Base-by-base conservation (phyloP, 2,888 invertebrate genomes). In the Raillietiella orientalis region DNA sequence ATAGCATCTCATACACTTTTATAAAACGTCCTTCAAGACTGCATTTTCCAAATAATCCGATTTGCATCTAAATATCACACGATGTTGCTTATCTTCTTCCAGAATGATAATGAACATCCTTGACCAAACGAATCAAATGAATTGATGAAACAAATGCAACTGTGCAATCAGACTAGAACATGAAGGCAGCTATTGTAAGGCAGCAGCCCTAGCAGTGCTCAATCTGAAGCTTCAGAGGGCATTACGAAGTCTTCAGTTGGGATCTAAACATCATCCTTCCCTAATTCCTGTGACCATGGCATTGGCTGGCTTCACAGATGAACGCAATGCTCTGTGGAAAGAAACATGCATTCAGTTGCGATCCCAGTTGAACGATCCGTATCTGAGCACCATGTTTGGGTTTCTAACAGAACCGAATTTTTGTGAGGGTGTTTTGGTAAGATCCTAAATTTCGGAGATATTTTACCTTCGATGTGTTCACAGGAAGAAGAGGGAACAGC, bases 181-280 rank as follows among this genome's bases (percentile, higher is more conserved):
- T n/a, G 67, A 70, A 43, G 59, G 59, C 28, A 64, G 65, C 36
- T 60, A 63, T 48, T 60, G 67, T 28, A 59, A 79, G 42, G 82
- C 82, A 21, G 79, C 84, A 19, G 75, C 84, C 29, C 65, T 87
- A 29, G 71, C 77, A 24, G 66, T 77, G 27, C 87, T 84, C 49
- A 74, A 77, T 47, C 56, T 84, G 37, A 66, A 71, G 42, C 55
- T 87, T 34, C 59, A 66, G 29, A 50, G 60, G 37, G 82, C 84
- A 16, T 69, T 84, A 29, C 70, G 75, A 38, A 69, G 79, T 38
- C 56, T 87, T 29, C 67, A 66, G 33, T 58, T 65, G 34, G 72
- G 69, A 3, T 59, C 62, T 6, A 52, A 32, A 24, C 33, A 33
- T 24, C 38, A 38, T 14, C 45, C 50, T 3, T 50, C 49, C 38